Conservation (phyloP, 2,113 vertebrate genomes). For the Tiliqua scincoides region DNA sequence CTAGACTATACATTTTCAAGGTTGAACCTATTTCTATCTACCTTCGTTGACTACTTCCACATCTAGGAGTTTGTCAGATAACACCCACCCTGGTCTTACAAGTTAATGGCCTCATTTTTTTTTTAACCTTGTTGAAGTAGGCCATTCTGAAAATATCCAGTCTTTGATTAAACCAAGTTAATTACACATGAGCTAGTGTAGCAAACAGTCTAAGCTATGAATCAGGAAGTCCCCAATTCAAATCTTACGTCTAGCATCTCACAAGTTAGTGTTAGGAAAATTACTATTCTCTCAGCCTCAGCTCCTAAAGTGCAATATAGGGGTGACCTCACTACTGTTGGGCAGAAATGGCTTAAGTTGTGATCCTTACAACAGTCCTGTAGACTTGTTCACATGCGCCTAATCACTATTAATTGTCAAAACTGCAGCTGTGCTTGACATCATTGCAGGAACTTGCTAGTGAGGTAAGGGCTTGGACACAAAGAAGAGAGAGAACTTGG, state of each 20-base stretch:
- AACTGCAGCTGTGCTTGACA: conserved; percentile 44
- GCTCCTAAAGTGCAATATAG: neutral
- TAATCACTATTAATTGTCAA: conserved; percentile 18
- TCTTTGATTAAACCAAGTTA: conserved; percentile 30
- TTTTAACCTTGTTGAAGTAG: conserved; percentile 1
- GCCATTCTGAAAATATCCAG: neutral
- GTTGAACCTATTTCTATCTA: neutral
- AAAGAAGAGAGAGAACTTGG: conserved; percentile 23
- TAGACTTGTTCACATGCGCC: conserved; percentile 20
- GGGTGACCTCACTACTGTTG: neutral
- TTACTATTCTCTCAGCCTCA: neutral
- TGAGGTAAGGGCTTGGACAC: neutral
- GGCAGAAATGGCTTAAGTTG: no score
- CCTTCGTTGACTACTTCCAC: conserved; percentile 30
- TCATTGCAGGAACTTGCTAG: conserved; percentile 29
- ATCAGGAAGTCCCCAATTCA: neutral
- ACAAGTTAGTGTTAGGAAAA: neutral
- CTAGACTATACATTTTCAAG: conserved; percentile 23
- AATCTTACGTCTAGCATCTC: neutral
- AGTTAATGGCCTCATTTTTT: conserved; percentile 26
- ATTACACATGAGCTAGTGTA: neutral
- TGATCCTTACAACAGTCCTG: no score
- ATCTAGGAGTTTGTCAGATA: conserved; percentile 20
- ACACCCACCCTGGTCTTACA: conserved; percentile 27
- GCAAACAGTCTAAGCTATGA: neutral